Base-by-base conservation (phyloP, 2,888 invertebrate species). In the Pocota personata region DNA sequence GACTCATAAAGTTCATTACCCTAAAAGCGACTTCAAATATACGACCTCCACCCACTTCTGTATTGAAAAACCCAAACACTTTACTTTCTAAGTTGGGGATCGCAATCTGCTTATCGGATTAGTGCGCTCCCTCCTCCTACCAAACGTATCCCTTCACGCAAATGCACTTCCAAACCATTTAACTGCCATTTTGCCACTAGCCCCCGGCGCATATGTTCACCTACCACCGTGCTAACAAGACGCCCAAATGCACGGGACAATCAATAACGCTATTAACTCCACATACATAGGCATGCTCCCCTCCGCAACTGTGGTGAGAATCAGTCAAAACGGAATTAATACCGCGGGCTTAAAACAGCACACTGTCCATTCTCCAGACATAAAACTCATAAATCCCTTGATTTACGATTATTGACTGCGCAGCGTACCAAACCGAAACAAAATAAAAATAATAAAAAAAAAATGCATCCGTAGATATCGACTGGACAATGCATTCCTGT, bases 381-480 rank as follows among this genome's bases (percentile, higher is more conserved):
- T 86, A 82, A 86, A 86, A 86, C 82, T 86, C 82, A 86, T 86
- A 86, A 86, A 86, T 86, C 86, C 86, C 86, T 82, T 86, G 86
- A 86, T 86, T 86, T 86, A 86, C 82, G 86, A 82, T 86, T 86
- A 86, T 86, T 86, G 86, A 82, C 82, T 82, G 86, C 82, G 24
- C 24, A 86, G 84, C 84, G 86, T 82, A 86, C 76, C 71, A 67
- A 82, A 82, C 82, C 76, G 60, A 72, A 77, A 72, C 71, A 72
- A 24, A 24, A 24, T 4, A 24, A 40, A 12, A n/a, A 40, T 60
- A 67, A 76, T 72, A 71, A 86, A 40, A 76, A 66, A 72, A 16
- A 19, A 46, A 58, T 55, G 37, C 3, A 40, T 5, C 27, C 30
- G 60, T 19, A 57, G 24, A 48, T 27, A 19, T 21, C 48, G 48